Base-by-base conservation (phyloP, 2,113 vertebrate genomes). In the Phylloscopus trochiloides region DNA sequence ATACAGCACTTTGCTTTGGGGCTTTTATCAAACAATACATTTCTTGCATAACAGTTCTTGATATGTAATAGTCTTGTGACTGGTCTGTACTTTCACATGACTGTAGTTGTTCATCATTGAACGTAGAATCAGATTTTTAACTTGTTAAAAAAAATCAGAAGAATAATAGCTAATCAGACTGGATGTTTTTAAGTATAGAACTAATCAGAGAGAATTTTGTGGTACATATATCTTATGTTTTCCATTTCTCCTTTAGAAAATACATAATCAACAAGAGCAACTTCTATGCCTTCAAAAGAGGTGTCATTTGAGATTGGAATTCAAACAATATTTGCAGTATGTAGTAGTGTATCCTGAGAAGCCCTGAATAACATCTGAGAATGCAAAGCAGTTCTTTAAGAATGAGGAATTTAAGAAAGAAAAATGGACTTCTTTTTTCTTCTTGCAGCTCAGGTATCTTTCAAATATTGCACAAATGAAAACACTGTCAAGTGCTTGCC, bases 251-350 rank as follows among this genome's bases (percentile, higher is more conserved):
- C 24, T 92, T 80, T 47, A 83, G 48, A 80, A 90, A 93, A 76
- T 76, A 55, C 52, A 57, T 54, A 79, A 82, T 86, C 48, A 77
- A 21, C 36, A 84, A 42, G 9, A 38, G 17, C 55, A 9, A 36
- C 4, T 86, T 96, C 80, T 67, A 29, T 36, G 31, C 74, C 75
- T 95, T 92, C 22, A 83, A 96, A 96, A 87, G 45, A 84, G 6
- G 16, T 51, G 42, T 95, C 43, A 85, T 28, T 83, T 94, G 52
- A 91, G 68, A 88, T 29, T 96, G 88, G 36, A 76, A 97, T 96
- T 96, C 70, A 93, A 26, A 74, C 78, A 94, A 74, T 97, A 92
- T 92, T 90, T 96, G 45, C 14, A n/a, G 62, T 86, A 92, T 88
- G 68, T 78, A 57, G n/a, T 62, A 89, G 55, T 72, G 59, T 63